Percentiles rank a stretch among this genome's conserved stretches.
These are phyloP conservation scores for Microvelia longipes DNA, from an alignment of 1,140 invertebrate genomes.

Conservation along the genomic window DNA sequence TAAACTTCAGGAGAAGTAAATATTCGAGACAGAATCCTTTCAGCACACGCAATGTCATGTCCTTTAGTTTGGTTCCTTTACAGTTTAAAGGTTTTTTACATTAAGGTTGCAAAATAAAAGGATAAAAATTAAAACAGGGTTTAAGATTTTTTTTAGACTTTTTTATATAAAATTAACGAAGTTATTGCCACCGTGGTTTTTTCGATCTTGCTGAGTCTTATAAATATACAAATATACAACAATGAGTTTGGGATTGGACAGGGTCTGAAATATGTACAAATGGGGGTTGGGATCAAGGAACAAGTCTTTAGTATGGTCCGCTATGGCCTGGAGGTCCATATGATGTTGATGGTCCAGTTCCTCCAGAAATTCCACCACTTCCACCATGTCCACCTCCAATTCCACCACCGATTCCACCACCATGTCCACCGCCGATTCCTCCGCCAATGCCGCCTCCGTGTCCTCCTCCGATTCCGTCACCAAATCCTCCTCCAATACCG, in stretches of 20 bases:
- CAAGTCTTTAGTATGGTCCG: slow-evolving; percentile 23
- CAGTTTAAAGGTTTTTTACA: too few relatives aligned
- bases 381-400: slow-evolving; percentile 27
- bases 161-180: not conserved
- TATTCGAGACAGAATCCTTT: too few relatives aligned
- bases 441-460: slow-evolving; percentile 29
- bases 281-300: not conserved
- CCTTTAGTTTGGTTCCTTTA: too few relatives aligned
- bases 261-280: not conserved
- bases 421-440: slow-evolving; percentile 27
- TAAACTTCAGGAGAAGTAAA: too few relatives aligned
- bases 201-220: not conserved
- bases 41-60: too few relatives aligned
- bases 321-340: slow-evolving; percentile 21
- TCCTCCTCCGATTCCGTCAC: not conserved
- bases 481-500: not conserved
- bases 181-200: slow-evolving; percentile 5
- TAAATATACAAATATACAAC: slow-evolving; percentile 2
- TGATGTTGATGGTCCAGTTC: slow-evolving; percentile 27
- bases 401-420: slow-evolving; percentile 26
- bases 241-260: not conserved
- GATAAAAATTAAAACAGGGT: not conserved
- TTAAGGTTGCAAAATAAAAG: too few relatives aligned
- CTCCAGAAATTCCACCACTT: slow-evolving; percentile 25
- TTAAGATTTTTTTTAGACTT: not conserved